Evolutionary conservation across 2,113 vertebrate species (phyloP).

Genomic region (Brienomyrus brachyistius): DNA sequence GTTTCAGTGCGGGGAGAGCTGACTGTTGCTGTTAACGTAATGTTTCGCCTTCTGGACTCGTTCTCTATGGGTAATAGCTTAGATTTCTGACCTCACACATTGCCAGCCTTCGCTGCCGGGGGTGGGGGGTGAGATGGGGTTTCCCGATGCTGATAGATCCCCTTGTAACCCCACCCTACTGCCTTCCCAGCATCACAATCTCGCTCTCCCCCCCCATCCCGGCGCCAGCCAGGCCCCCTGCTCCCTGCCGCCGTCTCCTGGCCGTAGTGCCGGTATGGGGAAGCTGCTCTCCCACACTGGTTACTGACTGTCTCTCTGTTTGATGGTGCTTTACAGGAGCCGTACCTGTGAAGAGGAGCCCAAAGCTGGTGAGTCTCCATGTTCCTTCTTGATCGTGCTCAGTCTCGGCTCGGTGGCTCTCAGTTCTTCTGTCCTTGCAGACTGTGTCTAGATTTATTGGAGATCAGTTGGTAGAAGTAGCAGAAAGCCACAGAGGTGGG

Average conservation of each 20-base stretch:
- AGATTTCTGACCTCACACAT: constrained; percentile 61
- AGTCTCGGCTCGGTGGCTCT: no score
- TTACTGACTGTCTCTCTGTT: constrained; percentile 68
- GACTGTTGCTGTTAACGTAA: constrained; percentile 64
- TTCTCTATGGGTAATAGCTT: constrained; percentile 64
- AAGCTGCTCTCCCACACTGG: constrained; percentile 62
- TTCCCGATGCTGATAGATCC: constrained; percentile 64
- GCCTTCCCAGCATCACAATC: not conserved
- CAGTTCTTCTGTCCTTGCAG: not conserved
- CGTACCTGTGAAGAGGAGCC: constrained; percentile 93
- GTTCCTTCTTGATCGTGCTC: constrained; percentile 25
- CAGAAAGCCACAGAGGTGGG: not conserved
- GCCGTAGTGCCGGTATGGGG: constrained; percentile 54
- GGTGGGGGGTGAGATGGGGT: constrained; percentile 51
- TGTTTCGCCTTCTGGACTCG: constrained; percentile 53
- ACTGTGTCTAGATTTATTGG: not conserved
- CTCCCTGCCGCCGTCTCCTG: no score
- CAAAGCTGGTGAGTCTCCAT: constrained; percentile 81
- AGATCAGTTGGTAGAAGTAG: not conserved
- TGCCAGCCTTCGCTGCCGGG: constrained; percentile 25
- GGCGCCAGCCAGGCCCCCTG: no score
- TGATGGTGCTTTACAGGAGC: constrained; percentile 89
- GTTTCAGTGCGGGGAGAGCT: constrained; percentile 60
- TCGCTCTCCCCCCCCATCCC: not conserved
- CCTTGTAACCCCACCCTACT: constrained; percentile 17